Evolutionary conservation across 1,140 invertebrate species (phyloP), one percentile per base, ranked within the genome.

Genomic region (Apis florea): DNA sequence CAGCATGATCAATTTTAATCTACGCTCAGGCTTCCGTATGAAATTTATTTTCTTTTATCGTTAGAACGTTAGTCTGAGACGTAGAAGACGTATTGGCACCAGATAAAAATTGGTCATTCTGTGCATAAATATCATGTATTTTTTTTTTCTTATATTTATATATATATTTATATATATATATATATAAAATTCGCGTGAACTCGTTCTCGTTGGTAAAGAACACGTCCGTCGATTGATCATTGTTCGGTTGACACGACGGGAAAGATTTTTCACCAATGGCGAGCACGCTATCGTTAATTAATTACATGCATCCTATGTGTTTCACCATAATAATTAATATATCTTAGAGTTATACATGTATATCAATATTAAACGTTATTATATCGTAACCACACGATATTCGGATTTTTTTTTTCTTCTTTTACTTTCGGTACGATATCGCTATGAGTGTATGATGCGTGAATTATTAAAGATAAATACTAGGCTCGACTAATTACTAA

Each of bases 401-500:
- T 83, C 56, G 68, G 31, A 40, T 40, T 40, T 40, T 40, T 40
- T 40, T n/a, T 40, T 40, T 40, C 6, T 40, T 40, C 31, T 71
- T 79, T 68, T 49, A 86, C 67, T 70, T 80, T 87, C 71, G 69
- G 24, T 76, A 82, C 67, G 77, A 75, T 84, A 85, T 64, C 81
- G 58, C 83, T 89, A 88, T 81, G 76, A 75, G 72, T 31, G 78
- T 68, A 83, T 90, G 88, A 88, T 83, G 31, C 6, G 31, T 40
- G 6, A 40, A 40, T 40, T 40, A 40, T 40, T 5, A 40, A 85
- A 82, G 88, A 86, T 90, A 90, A 89, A 90, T 89, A 90, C 83
- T 89, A 89, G 72, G 63, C 85, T 85, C 70, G 84, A 86, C 69
- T 90, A 89, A 80, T 85, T 56, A 58, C 83, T 90, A 83, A 53